Percentiles rank a stretch among this genome's conserved stretches.
Conservation (phyloP, 2,797 vertebrate genomes). For the Gephyroberyx darwinii region DNA sequence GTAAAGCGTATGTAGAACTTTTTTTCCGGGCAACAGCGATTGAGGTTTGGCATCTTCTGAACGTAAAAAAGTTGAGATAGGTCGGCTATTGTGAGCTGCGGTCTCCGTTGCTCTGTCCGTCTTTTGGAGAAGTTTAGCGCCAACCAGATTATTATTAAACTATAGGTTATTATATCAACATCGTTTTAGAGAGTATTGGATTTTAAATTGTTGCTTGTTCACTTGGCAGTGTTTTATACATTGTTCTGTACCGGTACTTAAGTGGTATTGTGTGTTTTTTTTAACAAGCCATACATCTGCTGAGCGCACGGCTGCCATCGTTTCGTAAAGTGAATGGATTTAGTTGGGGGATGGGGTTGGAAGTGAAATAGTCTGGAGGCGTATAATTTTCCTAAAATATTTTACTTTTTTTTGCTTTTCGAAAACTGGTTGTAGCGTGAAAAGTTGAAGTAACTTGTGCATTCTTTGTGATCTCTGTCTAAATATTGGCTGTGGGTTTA, state of each 20-base stretch:
- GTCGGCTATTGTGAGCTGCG: slow-evolving; percentile 59
- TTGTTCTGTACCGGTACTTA: slow-evolving; percentile 5
- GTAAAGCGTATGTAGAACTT: slow-evolving; percentile 37
- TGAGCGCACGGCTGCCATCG: slow-evolving; percentile 60
- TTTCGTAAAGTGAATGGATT: slow-evolving; percentile 72
- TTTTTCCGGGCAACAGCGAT: not conserved
- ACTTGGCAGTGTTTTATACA: not conserved
- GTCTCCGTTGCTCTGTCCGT: slow-evolving; percentile 24
- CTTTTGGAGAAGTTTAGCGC: slow-evolving; percentile 54
- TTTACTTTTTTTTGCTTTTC: slow-evolving; percentile 7
- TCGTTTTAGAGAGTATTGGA: not conserved
- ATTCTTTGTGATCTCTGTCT: no score
- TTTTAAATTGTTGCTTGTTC: not conserved
- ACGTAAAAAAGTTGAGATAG: slow-evolving; percentile 65
- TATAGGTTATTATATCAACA: no score
- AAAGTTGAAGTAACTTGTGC: not conserved
- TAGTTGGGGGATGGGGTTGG: slow-evolving; percentile 80
- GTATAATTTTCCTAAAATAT: slow-evolving; percentile 34
- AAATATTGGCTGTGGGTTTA: slow-evolving; percentile 28
- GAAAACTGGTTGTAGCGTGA: not conserved
- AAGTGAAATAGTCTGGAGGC: slow-evolving; percentile 48
- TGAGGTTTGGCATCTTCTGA: slow-evolving; percentile 34
- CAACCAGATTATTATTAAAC: not conserved
- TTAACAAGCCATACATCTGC: slow-evolving; percentile 46
- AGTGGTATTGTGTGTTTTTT: slow-evolving; percentile 13